Percentiles rank a stretch among this genome's conserved stretches.
Conservation (phyloP, 37 sponge, comb jelly and placozoan genomes). For the Diacarnus erythraeanus region DNA sequence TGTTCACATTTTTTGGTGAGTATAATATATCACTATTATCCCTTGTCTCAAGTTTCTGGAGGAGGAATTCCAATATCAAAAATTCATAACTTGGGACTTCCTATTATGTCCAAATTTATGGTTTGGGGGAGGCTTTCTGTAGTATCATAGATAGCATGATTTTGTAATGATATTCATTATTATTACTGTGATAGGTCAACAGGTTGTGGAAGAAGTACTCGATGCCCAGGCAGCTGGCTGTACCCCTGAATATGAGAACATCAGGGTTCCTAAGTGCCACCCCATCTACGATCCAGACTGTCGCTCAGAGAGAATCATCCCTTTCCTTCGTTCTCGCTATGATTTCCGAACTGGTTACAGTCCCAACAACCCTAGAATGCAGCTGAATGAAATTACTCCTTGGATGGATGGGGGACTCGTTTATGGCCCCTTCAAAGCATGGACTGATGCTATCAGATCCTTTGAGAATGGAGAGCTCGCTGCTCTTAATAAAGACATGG, state of each 20-base stretch:
- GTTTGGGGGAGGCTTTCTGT: too few relatives aligned
- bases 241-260: slow-evolving; percentile 88
- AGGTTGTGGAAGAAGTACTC: slow-evolving; percentile 93
- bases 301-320: slow-evolving; percentile 68
- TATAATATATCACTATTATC: neutral
- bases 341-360: slow-evolving; percentile 79
- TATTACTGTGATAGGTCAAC: slow-evolving; percentile 67
- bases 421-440: slow-evolving; percentile 91
- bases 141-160: neutral
- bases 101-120: too few relatives aligned
- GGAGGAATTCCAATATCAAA: neutral
- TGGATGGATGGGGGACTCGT: slow-evolving; percentile 92
- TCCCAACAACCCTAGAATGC: slow-evolving; percentile 87
- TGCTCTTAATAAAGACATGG: neutral
- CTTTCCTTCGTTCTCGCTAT: slow-evolving; percentile 82
- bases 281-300: slow-evolving; percentile 77
- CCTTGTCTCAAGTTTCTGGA: neutral
- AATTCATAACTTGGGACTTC: too few relatives aligned
- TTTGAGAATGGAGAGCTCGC: slow-evolving; percentile 61
- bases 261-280: slow-evolving; percentile 81
- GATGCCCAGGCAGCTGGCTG: slow-evolving; percentile 89
- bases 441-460: slow-evolving; percentile 87
- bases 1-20: slow-evolving; percentile 90
- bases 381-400: slow-evolving; percentile 95
- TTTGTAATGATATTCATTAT: neutral